Base-by-base conservation (phyloP, 2,888 invertebrate species). In the Phyllotreta cruciferae region DNA sequence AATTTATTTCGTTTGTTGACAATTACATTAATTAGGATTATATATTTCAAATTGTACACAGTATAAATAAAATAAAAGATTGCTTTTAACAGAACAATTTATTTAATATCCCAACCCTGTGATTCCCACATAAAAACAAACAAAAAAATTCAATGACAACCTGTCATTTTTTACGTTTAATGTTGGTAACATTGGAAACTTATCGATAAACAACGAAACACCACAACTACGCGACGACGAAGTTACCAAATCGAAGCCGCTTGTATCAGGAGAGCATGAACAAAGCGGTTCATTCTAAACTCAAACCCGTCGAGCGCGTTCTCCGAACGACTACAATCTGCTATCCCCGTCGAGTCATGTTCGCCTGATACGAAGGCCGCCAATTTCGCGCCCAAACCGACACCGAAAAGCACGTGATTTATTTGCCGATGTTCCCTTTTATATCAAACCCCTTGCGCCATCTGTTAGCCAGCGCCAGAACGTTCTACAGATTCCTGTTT, bases 161-260 rank as follows among this genome's bases (percentile, higher is more conserved):
- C 24, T 4, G 24, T 24, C 24, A 24, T 24, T 3, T 24, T 4
- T 4, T 1, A 24, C 24, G 24, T 24, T 4, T 4, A 1, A 24
- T 4, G 24, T 24, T 24, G 24, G 24, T 4, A 24, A 4, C 24
- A 24, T 24, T 24, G 24, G 4, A 1, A 4, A 24, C 24, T 4
- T 24, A 24, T 24, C 24, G 24, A 24, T 24, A 24, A 24, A 41
- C 41, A 41, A n/a, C 41, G 41, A 41, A 41, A 9, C 41, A 1
- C n/a, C 1, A 41, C 41, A 36, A n/a, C 14, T 37, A 7, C 14
- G 6, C 13, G 24, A 50, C 9, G 14, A 74, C 76, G 74, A 76
- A 79, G 77, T 79, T 79, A 77, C 77, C 78, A 78, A 77, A 76
- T 68, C 67, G 70, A 75, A 75, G 76, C 75, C 72, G 62, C 55